Conservation (phyloP, 2,888 invertebrate genomes). For the Drymonia ruficornis region DNA sequence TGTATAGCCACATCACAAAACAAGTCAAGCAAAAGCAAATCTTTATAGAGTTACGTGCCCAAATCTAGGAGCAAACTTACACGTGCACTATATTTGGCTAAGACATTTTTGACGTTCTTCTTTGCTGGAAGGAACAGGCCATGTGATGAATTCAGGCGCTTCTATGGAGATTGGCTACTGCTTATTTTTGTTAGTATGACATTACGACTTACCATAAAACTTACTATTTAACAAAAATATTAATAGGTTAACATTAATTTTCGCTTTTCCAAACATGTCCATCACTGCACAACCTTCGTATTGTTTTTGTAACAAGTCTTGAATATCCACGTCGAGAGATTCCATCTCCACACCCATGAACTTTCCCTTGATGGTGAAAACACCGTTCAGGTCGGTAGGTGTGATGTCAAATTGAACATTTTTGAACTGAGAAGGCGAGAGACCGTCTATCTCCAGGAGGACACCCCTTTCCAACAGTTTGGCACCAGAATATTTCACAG, state of each 20-base stretch:
- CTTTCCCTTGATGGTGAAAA: constrained; percentile 89
- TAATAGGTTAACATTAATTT: constrained; percentile 90
- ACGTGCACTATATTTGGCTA: no score
- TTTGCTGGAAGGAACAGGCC: no score
- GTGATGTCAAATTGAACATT: constrained; percentile 90
- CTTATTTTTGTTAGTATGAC: background rate
- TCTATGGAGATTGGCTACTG: no score
- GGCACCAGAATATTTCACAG: constrained; percentile 87
- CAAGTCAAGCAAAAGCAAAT: no score
- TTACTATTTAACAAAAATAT: constrained; percentile 90
- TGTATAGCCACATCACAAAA: no score
- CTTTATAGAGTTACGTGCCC: no score
- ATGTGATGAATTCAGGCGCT: no score
- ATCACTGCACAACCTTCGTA: constrained; percentile 91
- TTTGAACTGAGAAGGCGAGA: constrained; percentile 88
- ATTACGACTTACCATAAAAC: constrained; percentile 87
- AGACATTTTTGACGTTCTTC: no score
- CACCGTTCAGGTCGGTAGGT: constrained; percentile 87
- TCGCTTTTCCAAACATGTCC: constrained; percentile 91
- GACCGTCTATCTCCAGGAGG: constrained; percentile 88
- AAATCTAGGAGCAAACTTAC: no score
- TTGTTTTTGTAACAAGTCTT: constrained; percentile 90
- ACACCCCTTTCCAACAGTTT: constrained; percentile 90
- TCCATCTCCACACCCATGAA: constrained; percentile 92
- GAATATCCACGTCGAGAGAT: constrained; percentile 88